Evolutionary conservation across 2,797 vertebrate genomes (phyloP).

Genomic region (Phoebastria nigripes): DNA sequence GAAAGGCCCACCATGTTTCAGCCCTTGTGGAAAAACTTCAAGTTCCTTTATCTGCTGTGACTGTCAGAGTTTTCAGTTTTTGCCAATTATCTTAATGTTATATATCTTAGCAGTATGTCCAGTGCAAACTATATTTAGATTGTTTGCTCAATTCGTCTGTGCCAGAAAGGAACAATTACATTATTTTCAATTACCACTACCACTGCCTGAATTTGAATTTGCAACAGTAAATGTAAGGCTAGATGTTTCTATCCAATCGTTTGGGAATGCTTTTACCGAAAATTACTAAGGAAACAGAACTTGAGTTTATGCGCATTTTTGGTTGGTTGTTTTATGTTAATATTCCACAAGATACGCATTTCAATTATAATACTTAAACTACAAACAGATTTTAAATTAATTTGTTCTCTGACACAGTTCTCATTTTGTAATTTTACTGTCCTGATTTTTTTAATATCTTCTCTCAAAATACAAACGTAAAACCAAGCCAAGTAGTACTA

Average conservation of each 20-base stretch:
- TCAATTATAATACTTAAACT: neutral
- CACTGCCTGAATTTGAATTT: neutral
- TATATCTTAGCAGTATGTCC: neutral
- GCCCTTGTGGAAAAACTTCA: neutral
- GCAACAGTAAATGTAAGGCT: neutral
- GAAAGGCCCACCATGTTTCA: neutral
- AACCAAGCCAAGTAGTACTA: neutral
- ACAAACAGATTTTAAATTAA: neutral
- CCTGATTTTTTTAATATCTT: neutral
- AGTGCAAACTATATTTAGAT: neutral
- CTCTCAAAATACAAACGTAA: neutral
- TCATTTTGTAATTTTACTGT: neutral
- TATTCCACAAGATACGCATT: neutral
- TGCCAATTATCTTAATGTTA: neutral
- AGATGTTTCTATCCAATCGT: neutral
- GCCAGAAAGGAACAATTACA: neutral
- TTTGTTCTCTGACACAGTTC: neutral
- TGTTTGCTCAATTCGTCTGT: neutral
- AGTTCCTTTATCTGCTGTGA: neutral
- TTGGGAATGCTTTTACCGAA: neutral
- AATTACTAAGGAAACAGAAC: constrained; percentile 1
- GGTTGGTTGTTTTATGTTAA: neutral
- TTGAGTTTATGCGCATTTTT: neutral
- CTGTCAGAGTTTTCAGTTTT: neutral
- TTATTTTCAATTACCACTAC: neutral